Evolutionary conservation across 1,140 invertebrate genomes (phyloP), one percentile per base, ranked within the genome.

Genomic region (Chironomus striatipennis): DNA sequence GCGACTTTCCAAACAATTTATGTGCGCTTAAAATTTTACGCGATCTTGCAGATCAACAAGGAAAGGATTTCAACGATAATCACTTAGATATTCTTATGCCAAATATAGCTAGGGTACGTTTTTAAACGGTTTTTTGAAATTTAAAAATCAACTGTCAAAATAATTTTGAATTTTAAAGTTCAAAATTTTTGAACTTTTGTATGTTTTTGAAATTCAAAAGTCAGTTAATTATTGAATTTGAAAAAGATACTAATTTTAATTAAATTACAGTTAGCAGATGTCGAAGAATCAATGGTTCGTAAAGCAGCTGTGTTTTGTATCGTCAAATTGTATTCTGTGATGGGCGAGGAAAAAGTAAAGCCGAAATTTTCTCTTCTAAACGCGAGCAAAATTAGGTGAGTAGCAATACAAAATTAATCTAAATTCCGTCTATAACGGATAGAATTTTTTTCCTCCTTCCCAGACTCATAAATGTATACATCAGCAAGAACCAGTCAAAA

Each of bases 241-340:
- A n/a, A n/a, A n/a, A n/a, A n/a, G n/a, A n/a, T n/a, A 72, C 73
- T 74, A 74, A 75, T 76, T 77, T 78, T 77, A 77, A 78, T 76
- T 78, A 77, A 65, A 75, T 77, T 82, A 0, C 79, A 85, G 78
- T 80, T 96, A 87, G 91, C 93, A 6, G 97, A 96, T 80, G 94
- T 97, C 80, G 83, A 86, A 18, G 93, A 97, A 81, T 96, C 93
- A 76, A 89, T 92, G 74, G 94, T 98, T 24, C 87, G 96, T 15
- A 98, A 98, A 81, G 94, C 94, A 75, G 92, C 94, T 8, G 94
- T 98, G 1, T 97, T 98, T 83, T 96, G 94, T 80, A 95, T 98
- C 89, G 96, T 98, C 2, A 92, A 94, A 42, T 88, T 97, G 75
- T 93, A 97, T 77, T 87, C 90, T 77, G 88, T 89, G 15, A 89